These are phyloP conservation scores for Craniophora ligustri DNA, from an alignment of 2,888 invertebrate genomes.

Conservation along the genomic window DNA sequence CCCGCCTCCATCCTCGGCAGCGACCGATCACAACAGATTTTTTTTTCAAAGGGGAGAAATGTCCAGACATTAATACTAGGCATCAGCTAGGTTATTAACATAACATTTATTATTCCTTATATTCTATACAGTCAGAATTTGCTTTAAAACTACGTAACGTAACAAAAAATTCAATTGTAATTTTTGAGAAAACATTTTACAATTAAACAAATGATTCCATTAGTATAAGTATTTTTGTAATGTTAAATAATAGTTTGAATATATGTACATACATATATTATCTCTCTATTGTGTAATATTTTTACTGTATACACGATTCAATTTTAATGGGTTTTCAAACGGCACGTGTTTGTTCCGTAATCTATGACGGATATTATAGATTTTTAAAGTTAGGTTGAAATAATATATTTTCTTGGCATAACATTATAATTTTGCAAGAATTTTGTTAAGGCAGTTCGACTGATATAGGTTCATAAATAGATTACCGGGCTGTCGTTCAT, in stretches of 20 bases:
- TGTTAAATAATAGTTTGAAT: neutral
- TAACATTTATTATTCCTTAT: too few species aligned
- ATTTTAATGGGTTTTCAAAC: constrained; percentile 20
- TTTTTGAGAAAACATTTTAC: neutral
- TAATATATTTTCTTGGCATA: constrained; percentile 5
- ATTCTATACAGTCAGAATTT: too few species aligned
- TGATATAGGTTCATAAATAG: neutral
- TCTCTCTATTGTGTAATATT: constrained; percentile 13
- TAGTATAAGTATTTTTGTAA: neutral
- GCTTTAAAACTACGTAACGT: too few species aligned
- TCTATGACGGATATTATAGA: constrained; percentile 6
- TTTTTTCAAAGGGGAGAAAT: too few species aligned
- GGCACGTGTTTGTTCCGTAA: constrained; percentile 23
- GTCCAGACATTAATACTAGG: too few species aligned
- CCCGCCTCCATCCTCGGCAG: too few species aligned
- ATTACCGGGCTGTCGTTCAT: too few species aligned
- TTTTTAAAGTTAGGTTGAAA: constrained; percentile 13
- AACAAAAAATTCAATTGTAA: neutral
- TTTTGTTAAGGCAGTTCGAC: neutral
- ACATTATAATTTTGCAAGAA: neutral
- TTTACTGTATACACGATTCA: constrained; percentile 17
- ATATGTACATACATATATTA: too few species aligned
- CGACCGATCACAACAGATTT: too few species aligned
- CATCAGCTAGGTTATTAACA: too few species aligned
- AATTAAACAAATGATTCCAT: constrained; percentile 2